Base-by-base conservation (phyloP, 2,113 vertebrate species). In the Tragelaphus strepsiceros region DNA sequence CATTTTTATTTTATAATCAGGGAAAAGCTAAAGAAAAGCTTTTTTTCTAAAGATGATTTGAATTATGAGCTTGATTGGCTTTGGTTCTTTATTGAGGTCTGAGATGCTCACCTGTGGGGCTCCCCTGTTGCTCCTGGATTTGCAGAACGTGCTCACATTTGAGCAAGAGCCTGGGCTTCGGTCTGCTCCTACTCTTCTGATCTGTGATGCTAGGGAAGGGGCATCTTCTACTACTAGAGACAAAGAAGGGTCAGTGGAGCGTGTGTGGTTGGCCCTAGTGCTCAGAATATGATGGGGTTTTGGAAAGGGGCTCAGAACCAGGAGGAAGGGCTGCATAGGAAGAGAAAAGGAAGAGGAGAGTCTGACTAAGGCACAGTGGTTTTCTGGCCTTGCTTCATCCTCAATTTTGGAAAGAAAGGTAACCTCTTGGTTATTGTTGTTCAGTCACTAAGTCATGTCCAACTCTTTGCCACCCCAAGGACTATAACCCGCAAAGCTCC, bases 91-190 rank as follows among this genome's bases (percentile, higher is more conserved):
- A 58, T 13, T 46, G 1, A 32, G 30, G 49, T 26, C 24, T 30
- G 5, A 16, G 39, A 10, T 77, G 39, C 35, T 71, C 4, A 1
- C 32, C 8, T 15, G 0, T 3, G 39, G n/a, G 5, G 7, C 9
- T 14, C 28, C 2, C 4, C 54, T 46, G 16, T 9, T 46, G 71
- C 61, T 91, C 74, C 3, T 1, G 13, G n/a, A 13, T 53, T 85
- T 81, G 19, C 10, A 43, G 28, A 30, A 24, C 26, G 21, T 87
- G 16, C 51, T 71, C 28, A 54, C 54, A 17, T 62, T 14, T 61
- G 56, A 46, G 74, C 21, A 17, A 53, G 32, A 71, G 24, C 7
- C 54, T 46, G 7, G 49, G 51, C 16, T 30, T 96, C 22, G 1
- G 10, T 53, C 53, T 22, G 0, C 39, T 78, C 15, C n/a, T 32